Evolutionary conservation across 2,113 vertebrate genomes (phyloP).

Genomic region (Falco punctatus): DNA sequence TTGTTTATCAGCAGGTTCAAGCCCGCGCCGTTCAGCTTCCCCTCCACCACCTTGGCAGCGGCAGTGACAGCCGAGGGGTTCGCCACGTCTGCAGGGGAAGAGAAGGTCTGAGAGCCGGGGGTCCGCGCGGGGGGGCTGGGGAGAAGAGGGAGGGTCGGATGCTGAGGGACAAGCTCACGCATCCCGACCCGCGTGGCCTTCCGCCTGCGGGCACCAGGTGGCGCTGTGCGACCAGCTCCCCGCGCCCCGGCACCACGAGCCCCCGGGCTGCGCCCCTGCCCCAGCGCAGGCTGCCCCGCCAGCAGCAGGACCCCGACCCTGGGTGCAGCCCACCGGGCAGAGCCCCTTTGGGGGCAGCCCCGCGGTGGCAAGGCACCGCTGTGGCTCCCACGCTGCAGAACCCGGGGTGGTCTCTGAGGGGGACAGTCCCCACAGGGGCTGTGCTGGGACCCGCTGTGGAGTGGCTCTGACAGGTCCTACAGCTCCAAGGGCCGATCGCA

Average conservation of each 20-base stretch:
- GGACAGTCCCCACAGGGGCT: rapidly evolving
- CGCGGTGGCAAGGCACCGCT: not conserved
- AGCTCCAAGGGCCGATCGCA: not conserved
- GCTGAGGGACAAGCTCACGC: not conserved
- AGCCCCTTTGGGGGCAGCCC: not conserved
- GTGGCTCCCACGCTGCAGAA: not conserved
- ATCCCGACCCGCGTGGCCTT: not conserved
- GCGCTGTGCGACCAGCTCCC: slow-evolving; percentile 13
- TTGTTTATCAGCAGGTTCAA: slow-evolving; percentile 72
- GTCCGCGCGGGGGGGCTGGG: no score
- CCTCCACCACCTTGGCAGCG: not conserved
- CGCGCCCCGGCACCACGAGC: not conserved
- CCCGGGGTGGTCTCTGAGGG: rapidly evolving
- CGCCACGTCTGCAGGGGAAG: slow-evolving; percentile 24
- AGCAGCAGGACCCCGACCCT: not conserved
- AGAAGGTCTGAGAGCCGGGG: not conserved
- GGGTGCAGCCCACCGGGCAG: not conserved
- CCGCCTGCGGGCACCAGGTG: not conserved
- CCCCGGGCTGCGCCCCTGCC: not conserved
- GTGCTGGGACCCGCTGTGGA: not conserved
- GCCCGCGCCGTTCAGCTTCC: slow-evolving; percentile 32
- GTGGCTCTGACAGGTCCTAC: not conserved
- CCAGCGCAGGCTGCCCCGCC: not conserved
- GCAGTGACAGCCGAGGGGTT: not conserved
- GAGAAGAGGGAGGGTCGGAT: no score